Evolutionary conservation across 2,797 vertebrate genomes (phyloP).

Genomic region (Arnoldichthys spilopterus): DNA sequence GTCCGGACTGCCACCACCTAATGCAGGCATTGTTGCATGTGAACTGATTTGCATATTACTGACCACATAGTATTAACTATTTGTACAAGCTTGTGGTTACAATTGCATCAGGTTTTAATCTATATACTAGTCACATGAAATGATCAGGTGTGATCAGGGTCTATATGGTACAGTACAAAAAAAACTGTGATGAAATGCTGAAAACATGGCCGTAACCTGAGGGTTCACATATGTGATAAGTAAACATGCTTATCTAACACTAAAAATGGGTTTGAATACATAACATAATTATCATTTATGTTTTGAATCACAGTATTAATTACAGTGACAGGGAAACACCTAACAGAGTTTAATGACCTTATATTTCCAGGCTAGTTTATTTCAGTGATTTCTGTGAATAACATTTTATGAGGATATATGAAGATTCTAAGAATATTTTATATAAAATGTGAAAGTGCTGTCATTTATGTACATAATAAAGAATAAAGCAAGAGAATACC

Average conservation of each 20-base stretch:
- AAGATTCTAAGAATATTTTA: slow-evolving; percentile 36
- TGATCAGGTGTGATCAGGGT: no score
- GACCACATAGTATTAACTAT: no score
- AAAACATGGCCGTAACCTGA: neutral
- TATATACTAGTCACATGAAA: no score
- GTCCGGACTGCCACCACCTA: no score
- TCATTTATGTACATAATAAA: slow-evolving; percentile 15
- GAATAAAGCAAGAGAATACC: slow-evolving; percentile 26
- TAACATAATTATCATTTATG: slow-evolving; percentile 7
- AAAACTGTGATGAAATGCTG: slow-evolving; percentile 30
- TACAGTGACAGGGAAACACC: neutral
- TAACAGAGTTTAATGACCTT: slow-evolving; percentile 13
- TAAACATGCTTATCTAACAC: neutral
- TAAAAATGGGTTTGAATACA: neutral
- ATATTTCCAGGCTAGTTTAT: neutral
- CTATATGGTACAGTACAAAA: slow-evolving; percentile 1
- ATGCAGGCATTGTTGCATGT: no score
- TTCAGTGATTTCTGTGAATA: slow-evolving; percentile 24
- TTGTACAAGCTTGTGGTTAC: no score
- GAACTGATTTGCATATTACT: no score
- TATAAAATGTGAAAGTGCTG: slow-evolving; percentile 37
- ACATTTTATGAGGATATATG: slow-evolving; percentile 27
- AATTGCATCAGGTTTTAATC: no score
- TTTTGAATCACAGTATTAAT: slow-evolving; percentile 8
- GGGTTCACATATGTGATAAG: neutral